phyloP scores from a whole-genome alignment of 1,140 invertebrate species.

The Drosophila gunungcola region DNA sequence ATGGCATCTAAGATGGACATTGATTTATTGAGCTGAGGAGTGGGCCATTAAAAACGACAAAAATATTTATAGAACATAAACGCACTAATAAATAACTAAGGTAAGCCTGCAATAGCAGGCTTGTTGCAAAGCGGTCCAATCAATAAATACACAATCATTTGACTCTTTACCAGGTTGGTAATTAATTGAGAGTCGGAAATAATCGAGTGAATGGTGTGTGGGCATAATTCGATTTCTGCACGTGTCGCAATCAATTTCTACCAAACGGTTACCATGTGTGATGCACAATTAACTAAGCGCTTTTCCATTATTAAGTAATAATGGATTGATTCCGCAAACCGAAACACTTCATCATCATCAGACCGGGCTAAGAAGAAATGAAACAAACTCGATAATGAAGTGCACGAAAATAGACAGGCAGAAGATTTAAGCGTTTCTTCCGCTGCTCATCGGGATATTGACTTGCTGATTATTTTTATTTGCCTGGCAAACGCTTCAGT shows the following conservation, averaged over 20 bases:
- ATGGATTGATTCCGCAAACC: conserved; percentile 26
- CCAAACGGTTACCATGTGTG: conserved; percentile 1
- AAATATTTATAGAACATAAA: not conserved
- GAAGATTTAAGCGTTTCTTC: conserved; percentile 63
- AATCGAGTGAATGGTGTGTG: conserved; percentile 13
- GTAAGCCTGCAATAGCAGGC: not conserved
- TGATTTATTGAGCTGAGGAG: not conserved
- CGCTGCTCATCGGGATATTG: conserved; percentile 53
- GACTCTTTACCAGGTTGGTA: not conserved
- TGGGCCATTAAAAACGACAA: not conserved
- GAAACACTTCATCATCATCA: conserved; percentile 32
- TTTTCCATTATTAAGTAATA: conserved; percentile 42
- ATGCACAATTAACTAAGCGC: conserved; percentile 37
- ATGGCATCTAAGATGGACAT: not conserved
- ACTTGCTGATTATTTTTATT: conserved; percentile 83
- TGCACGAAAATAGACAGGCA: conserved; percentile 13
- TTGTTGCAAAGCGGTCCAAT: not conserved
- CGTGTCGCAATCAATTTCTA: conserved; percentile 28
- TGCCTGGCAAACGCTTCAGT: conserved; percentile 67
- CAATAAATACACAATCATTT: not conserved
- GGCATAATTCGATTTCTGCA: conserved; percentile 35
- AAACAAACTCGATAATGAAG: conserved; percentile 17
- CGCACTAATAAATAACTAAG: not conserved
- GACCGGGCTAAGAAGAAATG: not conserved
- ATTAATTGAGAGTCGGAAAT: conserved; percentile 7